A percentile compares a stretch with the other conserved stretches of the same genome.
Evolutionary conservation across 2,797 vertebrate species (phyloP).

Genomic region (Iguana delicatissima): DNA sequence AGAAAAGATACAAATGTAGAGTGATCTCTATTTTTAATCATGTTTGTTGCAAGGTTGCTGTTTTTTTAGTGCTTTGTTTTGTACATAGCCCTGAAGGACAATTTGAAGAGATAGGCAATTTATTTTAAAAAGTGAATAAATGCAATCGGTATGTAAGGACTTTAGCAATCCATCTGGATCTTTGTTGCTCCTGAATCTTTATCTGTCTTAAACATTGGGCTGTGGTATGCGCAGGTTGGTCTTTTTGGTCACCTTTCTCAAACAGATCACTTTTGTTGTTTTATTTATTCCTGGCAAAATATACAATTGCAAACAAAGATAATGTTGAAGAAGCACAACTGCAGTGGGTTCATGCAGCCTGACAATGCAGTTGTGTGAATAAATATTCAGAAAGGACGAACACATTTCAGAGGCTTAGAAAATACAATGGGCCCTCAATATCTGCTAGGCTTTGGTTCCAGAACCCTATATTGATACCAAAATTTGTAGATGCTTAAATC

Average conservation of each 20-base stretch:
- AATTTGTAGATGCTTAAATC: too few species aligned
- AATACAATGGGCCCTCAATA: too few species aligned
- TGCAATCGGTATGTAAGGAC: not conserved
- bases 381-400: too few species aligned
- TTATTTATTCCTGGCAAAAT: not conserved
- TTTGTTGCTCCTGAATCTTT: not conserved
- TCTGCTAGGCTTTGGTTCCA: too few species aligned
- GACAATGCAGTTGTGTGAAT: too few species aligned
- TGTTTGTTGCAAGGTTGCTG: not conserved
- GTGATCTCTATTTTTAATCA: not conserved
- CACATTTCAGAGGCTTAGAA: too few species aligned
- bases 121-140: not conserved
- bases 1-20: not conserved
- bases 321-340: not conserved
- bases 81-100: not conserved
- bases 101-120: not conserved
- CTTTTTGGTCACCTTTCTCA: not conserved
- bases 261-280: not conserved
- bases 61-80: not conserved
- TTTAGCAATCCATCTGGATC: not conserved
- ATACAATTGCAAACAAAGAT: not conserved
- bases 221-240: too few species aligned
- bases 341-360: not conserved
- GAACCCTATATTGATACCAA: too few species aligned
- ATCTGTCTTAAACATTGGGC: not conserved